These are phyloP conservation scores for Adelognathus sp. DNA, from an alignment of 2,888 invertebrate species.

Conservation along the genomic window DNA sequence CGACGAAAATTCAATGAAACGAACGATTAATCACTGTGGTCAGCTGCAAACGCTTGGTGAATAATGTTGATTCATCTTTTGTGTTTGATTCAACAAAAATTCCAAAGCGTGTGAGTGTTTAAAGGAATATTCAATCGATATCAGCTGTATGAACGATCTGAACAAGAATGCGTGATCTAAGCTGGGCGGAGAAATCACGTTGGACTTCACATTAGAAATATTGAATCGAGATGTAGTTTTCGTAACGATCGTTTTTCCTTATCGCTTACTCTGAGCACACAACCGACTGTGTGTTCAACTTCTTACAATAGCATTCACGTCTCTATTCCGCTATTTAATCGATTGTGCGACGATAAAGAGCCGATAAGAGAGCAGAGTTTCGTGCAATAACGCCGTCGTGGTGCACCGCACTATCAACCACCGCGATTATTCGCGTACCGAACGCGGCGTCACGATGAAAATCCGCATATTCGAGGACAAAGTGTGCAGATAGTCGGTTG, in stretches of 20 bases:
- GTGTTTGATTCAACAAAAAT: neutral
- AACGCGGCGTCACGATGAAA: conserved; percentile 35
- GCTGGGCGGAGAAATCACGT: neutral
- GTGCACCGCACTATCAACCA: too few species aligned
- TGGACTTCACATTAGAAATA: neutral
- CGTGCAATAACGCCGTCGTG: too few species aligned
- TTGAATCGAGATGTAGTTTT: conserved; percentile 45
- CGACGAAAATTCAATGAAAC: conserved; percentile 48
- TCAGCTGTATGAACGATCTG: conserved; percentile 6
- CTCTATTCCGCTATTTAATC: too few species aligned
- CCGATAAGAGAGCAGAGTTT: too few species aligned
- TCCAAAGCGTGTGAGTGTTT: neutral
- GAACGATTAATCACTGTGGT: conserved; percentile 2
- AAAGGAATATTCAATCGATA: conserved; percentile 21
- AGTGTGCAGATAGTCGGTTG: conserved; percentile 1
- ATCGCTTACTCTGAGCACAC: conserved; percentile 32
- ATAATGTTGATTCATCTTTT: neutral
- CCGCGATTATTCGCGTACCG: too few species aligned
- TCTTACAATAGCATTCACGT: neutral
- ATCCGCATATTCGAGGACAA: conserved; percentile 43
- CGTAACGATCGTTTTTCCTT: conserved; percentile 57
- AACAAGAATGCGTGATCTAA: conserved; percentile 25
- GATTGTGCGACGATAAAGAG: too few species aligned
- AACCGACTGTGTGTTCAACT: neutral
- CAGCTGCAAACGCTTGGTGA: neutral